Evolutionary conservation across 2,113 vertebrate genomes (phyloP), one percentile per base, ranked within the genome.

Genomic region (Cichladusa arquata): DNA sequence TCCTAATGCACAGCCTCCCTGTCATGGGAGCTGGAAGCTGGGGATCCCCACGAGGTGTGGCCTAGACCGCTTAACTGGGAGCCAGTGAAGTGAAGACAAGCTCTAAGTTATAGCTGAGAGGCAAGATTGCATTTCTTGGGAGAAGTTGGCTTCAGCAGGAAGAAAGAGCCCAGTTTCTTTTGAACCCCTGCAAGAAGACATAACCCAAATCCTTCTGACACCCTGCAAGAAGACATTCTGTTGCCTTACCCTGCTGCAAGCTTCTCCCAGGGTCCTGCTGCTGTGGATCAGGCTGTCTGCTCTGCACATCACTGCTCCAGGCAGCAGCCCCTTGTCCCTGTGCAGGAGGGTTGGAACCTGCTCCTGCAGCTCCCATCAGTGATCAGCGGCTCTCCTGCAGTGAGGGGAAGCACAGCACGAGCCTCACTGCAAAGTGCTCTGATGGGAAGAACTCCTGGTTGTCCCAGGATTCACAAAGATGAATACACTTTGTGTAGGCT

Each of bases 11-110:
- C 12, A 60, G 2, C 10, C 44, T 47, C 8, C 3, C 1, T 33
- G 24, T 36, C 5, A 11, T 2, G 12, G 65, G 40, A 64, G 24
- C 61, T 56, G 29, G 20, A 48, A 86, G 19, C 1, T 0, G 36
- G n/a, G 8, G 8, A 10, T 29, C 7, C 5, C 29, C 6, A 8
- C 0, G 2, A 45, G 6, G 5, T 42, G 4, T 28, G 7, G 22
- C 9, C 61, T 36, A 19, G 15, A 20, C 38, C 58, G 20, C 22
- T 58, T 25, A 26, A 26, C 25, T 51, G 50, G 7, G 31, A 77
- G 48, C 14, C 44, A 33, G 53, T 33, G 44, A 47, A 36, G 31
- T 14, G 26, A 66, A 48, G 31, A 40, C 6, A 48, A 71, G 15
- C 8, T 53, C 4, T 5, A 25, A 64, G 61, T 15, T 9, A 2